Conservation (phyloP, 2,797 vertebrate genomes). For the Aythya fuligula region DNA sequence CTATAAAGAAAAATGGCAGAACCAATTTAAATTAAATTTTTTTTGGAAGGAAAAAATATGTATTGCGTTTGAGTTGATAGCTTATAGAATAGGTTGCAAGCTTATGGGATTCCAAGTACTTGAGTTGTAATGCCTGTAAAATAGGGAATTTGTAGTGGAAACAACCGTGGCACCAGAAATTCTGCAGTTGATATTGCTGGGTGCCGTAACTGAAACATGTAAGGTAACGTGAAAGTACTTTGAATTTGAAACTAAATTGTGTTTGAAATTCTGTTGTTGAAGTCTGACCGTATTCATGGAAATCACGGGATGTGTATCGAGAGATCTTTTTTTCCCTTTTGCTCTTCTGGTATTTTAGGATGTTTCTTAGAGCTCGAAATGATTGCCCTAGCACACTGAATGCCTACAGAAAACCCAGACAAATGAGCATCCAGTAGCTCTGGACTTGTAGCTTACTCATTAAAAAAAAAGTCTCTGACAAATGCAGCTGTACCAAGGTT, state of each 20-base stretch:
- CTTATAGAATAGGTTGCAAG: constrained; percentile 46
- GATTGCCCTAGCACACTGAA: not conserved
- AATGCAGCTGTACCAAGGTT: constrained; percentile 38
- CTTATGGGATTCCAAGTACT: constrained; percentile 26
- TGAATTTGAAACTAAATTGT: not conserved
- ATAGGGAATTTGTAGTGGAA: constrained; percentile 25
- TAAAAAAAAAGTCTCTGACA: constrained; percentile 15
- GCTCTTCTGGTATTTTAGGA: not conserved
- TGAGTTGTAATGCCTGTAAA: constrained; percentile 23
- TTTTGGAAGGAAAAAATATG: not conserved
- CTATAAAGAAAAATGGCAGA: not conserved
- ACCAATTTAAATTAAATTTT: constrained; percentile 23
- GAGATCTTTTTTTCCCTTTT: not conserved
- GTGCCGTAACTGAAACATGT: not conserved
- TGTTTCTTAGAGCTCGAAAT: constrained; percentile 36
- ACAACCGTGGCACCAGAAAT: not conserved
- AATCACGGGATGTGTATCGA: not conserved
- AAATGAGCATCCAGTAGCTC: constrained; percentile 30
- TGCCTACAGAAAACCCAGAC: not conserved
- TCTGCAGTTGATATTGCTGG: not conserved
- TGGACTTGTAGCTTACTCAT: constrained; percentile 23
- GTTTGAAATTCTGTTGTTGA: constrained; percentile 43
- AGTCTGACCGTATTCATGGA: constrained; percentile 25
- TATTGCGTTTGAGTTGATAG: constrained; percentile 38
- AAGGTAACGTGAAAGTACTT: constrained; percentile 15